phyloP scores from a whole-genome alignment of 2,113 vertebrate species.

The Pristiophorus japonicus region DNA sequence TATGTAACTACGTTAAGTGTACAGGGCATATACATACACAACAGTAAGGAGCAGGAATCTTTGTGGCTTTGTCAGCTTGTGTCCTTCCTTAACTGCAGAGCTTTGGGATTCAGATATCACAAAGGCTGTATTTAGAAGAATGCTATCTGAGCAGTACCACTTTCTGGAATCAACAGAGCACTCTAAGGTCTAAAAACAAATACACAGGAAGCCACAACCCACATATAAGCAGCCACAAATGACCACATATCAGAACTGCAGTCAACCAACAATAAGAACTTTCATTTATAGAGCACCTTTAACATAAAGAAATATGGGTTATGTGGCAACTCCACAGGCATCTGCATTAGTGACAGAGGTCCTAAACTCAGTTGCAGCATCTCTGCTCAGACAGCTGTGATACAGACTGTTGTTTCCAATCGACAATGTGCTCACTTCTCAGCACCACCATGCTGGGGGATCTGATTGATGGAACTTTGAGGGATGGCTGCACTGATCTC shows the following conservation, averaged over 20 bases:
- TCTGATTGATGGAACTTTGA: background rate
- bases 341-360: background rate
- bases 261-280: background rate
- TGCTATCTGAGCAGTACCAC: no score
- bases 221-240: background rate
- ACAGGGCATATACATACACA: no score
- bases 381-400: background rate
- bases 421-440: background rate
- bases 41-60: background rate
- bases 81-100: background rate
- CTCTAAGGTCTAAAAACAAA: background rate
- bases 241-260: background rate
- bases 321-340: background rate
- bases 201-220: background rate
- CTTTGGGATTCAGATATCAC: background rate
- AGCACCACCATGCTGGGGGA: background rate
- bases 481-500: background rate
- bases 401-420: background rate
- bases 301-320: background rate
- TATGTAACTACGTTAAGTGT: no score
- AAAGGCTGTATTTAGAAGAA: background rate
- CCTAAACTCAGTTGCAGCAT: background rate
- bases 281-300: background rate
- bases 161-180: no score
- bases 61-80: background rate